phyloP scores from a whole-genome alignment of 1,140 invertebrate species.

The Aphelenchoides fujianensis region DNA sequence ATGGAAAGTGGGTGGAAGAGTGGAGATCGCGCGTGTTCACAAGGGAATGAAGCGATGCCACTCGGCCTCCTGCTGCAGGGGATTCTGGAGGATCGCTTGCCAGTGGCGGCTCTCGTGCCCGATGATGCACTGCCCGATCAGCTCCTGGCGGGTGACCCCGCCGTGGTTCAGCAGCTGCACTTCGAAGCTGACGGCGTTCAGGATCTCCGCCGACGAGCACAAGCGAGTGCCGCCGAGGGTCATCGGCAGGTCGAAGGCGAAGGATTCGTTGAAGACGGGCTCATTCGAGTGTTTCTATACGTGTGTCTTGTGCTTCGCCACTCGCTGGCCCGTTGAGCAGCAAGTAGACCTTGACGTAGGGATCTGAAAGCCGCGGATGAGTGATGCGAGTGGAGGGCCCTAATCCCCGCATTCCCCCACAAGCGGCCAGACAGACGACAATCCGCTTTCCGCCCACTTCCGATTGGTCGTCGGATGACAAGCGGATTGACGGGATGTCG shows the following conservation, averaged over 20 bases:
- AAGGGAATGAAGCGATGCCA: background rate
- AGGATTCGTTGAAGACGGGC: conserved; percentile 97
- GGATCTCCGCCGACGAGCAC: conserved; percentile 8
- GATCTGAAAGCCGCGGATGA: too few species aligned
- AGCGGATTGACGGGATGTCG: too few species aligned
- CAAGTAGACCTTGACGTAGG: conserved; percentile 90
- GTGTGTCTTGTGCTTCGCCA: conserved; percentile 98
- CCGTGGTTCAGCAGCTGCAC: conserved; percentile 45
- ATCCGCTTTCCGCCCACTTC: too few species aligned
- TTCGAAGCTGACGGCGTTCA: conserved; percentile 35
- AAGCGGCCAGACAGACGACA: too few species aligned
- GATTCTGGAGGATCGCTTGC: background rate
- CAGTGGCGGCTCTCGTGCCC: conserved; percentile 30
- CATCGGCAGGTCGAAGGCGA: conserved; percentile 69
- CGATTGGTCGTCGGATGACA: too few species aligned
- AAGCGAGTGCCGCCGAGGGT: conserved; percentile 7
- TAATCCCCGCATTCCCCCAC: too few species aligned
- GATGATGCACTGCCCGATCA: conserved; percentile 42
- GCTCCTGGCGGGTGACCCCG: conserved; percentile 49
- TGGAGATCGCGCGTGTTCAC: background rate
- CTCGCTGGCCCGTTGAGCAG: conserved; percentile 91
- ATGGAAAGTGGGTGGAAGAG: background rate
- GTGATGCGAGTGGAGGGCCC: too few species aligned
- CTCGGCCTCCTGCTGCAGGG: conserved; percentile 25
- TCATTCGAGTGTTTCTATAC: conserved; percentile 94